Base-by-base conservation (phyloP, 2,113 vertebrate species). In the Oostethus manadensis region DNA sequence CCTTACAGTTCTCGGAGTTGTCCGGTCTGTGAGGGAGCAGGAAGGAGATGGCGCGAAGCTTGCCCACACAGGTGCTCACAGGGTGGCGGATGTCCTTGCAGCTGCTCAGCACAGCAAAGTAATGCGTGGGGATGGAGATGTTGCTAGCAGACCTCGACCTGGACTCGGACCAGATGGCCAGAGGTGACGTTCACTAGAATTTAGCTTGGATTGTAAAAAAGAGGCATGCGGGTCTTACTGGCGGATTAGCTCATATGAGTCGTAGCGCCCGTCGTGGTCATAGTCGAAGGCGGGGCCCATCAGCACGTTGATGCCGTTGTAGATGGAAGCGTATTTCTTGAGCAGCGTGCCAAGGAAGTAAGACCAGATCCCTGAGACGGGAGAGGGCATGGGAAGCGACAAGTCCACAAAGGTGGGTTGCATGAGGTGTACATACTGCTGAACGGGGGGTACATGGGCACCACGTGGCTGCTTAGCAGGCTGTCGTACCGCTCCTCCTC, bases 401-500 rank as follows among this genome's bases (percentile, higher is more conserved):
- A 10, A 26, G 46, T 48, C 17, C 8, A 17, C 6, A 1, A 20
- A 33, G 10, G n/a, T 6, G 53, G 18, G 1, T 33, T 33, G 29
- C 38, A 40, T 2, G 10, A 14, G 11, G 5, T 17, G n/a, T 1
- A 87, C 94, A 87, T 84, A 98, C 96, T 90, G 82, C 79, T 88
- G 60, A 98, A 99, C 64, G 79, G 86, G 1, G 53, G 62, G 71
- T 92, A 94, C 92, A 96, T 93, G 2, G 95, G 94, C 45, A 93
- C 90, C 48, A 95, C 84, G 46, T 99, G 98, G 75, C 92, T 94
- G 61, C 89, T 92, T 46, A 92, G 82, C 58, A 99, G 84, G 42
- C 90, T 92, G 53, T 98, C 97, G 50, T 86, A 92, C 69, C 90
- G 90, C 66, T 88, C 86, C 10, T 82, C 8, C 8, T 0, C 71